Evolutionary conservation across 2,113 vertebrate genomes (phyloP).

Genomic region (Aspiorhynchus laticeps): DNA sequence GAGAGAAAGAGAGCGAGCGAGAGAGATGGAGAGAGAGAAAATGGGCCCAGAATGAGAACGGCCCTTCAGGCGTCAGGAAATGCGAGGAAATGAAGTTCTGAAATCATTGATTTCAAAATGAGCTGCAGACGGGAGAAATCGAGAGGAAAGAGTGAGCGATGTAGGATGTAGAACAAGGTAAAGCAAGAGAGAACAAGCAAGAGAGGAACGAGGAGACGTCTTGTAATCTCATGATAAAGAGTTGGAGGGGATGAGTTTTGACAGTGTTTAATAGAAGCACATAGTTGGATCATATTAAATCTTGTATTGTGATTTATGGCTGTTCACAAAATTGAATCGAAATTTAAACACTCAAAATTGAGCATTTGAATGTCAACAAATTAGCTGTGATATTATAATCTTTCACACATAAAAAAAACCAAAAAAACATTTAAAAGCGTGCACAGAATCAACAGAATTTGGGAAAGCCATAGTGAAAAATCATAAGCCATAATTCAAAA

Average conservation of each 20-base stretch:
- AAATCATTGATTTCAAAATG: slow-evolving; percentile 82
- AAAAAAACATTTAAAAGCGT: neutral
- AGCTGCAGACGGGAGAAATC: slow-evolving; percentile 64
- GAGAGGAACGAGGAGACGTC: slow-evolving; percentile 22
- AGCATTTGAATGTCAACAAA: neutral
- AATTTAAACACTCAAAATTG: too few species aligned
- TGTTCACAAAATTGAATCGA: neutral
- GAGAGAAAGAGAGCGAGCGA: slow-evolving; percentile 52
- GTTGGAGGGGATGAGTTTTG: slow-evolving; percentile 34
- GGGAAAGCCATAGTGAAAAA: neutral
- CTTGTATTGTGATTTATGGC: slow-evolving; percentile 29
- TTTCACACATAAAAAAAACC: neutral
- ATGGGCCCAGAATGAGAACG: slow-evolving; percentile 72
- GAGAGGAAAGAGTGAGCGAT: slow-evolving; percentile 35
- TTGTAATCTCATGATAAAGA: slow-evolving; percentile 29
- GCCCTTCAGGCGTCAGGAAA: slow-evolving; percentile 72
- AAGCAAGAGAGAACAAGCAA: neutral
- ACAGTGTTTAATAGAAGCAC: slow-evolving; percentile 41
- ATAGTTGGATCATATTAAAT: slow-evolving; percentile 20
- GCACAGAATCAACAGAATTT: neutral
- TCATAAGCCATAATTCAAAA: neutral
- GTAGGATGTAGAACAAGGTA: slow-evolving; percentile 25
- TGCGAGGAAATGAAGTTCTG: slow-evolving; percentile 79
- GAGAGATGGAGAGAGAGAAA: slow-evolving; percentile 66
- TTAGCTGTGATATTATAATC: neutral